These are phyloP conservation scores for Pampus argenteus DNA, from an alignment of 2,797 vertebrate genomes.

Conservation along the genomic window DNA sequence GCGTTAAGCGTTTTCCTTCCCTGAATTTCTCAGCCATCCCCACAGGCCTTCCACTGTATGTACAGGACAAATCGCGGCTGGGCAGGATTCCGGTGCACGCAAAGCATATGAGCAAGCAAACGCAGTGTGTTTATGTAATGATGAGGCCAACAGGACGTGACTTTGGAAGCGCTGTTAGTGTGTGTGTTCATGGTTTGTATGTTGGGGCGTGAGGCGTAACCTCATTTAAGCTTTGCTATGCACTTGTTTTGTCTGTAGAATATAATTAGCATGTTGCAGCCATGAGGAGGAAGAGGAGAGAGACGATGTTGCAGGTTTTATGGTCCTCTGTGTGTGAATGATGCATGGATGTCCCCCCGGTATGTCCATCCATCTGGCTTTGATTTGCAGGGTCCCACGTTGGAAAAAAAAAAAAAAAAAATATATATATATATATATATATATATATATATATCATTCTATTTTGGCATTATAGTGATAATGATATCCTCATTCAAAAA, in stretches of 20 bases:
- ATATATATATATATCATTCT: too few species aligned
- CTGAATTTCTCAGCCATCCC: neutral
- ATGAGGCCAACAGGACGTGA: slow-evolving; percentile 23
- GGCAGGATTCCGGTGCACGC: slow-evolving; percentile 23
- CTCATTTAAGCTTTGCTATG: neutral
- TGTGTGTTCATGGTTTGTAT: slow-evolving; percentile 16
- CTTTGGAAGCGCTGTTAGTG: slow-evolving; percentile 1
- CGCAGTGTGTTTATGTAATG: slow-evolving; percentile 40
- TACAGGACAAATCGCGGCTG: slow-evolving; percentile 1
- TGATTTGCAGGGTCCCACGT: slow-evolving; percentile 69
- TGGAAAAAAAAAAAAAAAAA: too few species aligned
- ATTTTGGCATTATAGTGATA: too few species aligned
- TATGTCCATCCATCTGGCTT: slow-evolving; percentile 64
- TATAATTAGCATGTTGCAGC: neutral
- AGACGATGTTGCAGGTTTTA: neutral
- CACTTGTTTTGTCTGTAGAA: neutral
- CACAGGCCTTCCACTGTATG: slow-evolving; percentile 24
- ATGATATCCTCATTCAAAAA: neutral
- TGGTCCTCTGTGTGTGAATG: slow-evolving; percentile 23
- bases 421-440: too few species aligned
- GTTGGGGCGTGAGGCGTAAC: neutral
- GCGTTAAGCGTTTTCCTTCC: slow-evolving; percentile 40
- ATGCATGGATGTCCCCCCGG: slow-evolving; percentile 34
- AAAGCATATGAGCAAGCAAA: slow-evolving; percentile 35
- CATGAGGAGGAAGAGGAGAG: slow-evolving; percentile 14